Base-by-base conservation (phyloP, 2,888 invertebrate genomes). In the Ormyrus labotus region DNA sequence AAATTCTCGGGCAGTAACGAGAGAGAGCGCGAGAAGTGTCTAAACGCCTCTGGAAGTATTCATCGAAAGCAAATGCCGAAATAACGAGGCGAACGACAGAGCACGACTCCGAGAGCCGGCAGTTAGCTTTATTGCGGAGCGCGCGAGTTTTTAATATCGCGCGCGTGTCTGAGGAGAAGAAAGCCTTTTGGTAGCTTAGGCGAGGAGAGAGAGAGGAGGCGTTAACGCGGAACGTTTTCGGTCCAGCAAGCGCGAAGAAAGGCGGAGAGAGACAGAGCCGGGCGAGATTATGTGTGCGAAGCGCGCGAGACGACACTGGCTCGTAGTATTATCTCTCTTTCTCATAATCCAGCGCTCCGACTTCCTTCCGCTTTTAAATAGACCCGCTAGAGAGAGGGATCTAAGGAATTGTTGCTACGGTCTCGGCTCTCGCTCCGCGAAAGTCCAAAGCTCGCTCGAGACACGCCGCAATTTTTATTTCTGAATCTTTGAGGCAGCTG, bases 161-260 rank as follows among this genome's bases (percentile, higher is more conserved):
- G 86, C 86, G 85, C 86, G 82, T 88, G 87, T 87, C 87, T 88
- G 19, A 19, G 19, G 19, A 19, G 19, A 19, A 19, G 19, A 19
- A 19, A 19, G 19, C 19, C 19, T 19, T 19, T 19, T 19, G 86
- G 88, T 87, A 87, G 85, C 88, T 88, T 88, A 87, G 88, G 88
- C 45, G 50, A 67, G 34, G n/a, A 87, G 85, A 80, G 77, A 71
- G 50, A 83, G 84, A 83, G 83, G 83, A 87, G 87, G 89, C 87
- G 89, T 86, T 89, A 89, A 89, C 89, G 89, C 87, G 88, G 88
- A 88, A 87, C 88, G 87, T 89, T 89, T 89, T 87, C 87, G 87
- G 87, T 89, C 88, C 88, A 88, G 89, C 88, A 88, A 89, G 85
- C 87, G 84, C 84, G 85, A 85, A 86, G 86, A 87, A 86, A 85